Conservation (phyloP, 35 echinoderm and acorn worm species). For the Nesometra sesokonis region DNA sequence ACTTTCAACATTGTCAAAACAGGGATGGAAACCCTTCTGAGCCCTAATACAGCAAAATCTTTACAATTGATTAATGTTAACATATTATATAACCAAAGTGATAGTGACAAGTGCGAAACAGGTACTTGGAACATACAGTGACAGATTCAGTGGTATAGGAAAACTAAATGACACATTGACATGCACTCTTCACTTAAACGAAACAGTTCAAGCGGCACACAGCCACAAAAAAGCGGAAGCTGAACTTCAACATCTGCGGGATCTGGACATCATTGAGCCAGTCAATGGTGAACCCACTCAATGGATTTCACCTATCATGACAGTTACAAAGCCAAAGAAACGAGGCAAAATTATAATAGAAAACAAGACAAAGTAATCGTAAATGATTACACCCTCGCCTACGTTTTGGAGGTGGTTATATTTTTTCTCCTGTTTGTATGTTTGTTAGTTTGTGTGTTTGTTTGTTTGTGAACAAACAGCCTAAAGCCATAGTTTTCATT, state of each 20-base stretch:
- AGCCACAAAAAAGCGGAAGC: not conserved
- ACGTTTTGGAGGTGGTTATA: too few relatives aligned
- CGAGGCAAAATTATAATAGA: slow-evolving; percentile 9
- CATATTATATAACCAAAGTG: not conserved
- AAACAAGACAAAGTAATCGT: too few relatives aligned
- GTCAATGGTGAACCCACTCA: slow-evolving; percentile 22
- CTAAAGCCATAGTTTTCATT: too few relatives aligned
- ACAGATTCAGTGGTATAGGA: too few relatives aligned
- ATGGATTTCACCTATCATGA: slow-evolving; percentile 3
- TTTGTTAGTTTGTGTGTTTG: too few relatives aligned
- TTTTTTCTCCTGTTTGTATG: too few relatives aligned
- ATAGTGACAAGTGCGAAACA: too few relatives aligned
- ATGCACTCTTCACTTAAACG: not conserved
- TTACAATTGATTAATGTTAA: slow-evolving; percentile 22
- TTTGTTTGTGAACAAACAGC: too few relatives aligned
- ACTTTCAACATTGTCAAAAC: slow-evolving; percentile 39
- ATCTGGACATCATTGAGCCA: slow-evolving; percentile 31
- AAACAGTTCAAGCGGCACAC: not conserved
- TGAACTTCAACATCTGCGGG: slow-evolving; percentile 1
- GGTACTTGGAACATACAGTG: too few relatives aligned
- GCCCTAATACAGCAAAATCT: slow-evolving; percentile 32
- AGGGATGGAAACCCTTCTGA: slow-evolving; percentile 36
- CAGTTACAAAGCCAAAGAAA: slow-evolving; percentile 21
- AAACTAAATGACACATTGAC: not conserved
- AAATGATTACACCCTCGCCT: too few relatives aligned